Evolutionary conservation across 2,888 invertebrate species (phyloP).

Genomic region (Pemphredon lugubris): DNA sequence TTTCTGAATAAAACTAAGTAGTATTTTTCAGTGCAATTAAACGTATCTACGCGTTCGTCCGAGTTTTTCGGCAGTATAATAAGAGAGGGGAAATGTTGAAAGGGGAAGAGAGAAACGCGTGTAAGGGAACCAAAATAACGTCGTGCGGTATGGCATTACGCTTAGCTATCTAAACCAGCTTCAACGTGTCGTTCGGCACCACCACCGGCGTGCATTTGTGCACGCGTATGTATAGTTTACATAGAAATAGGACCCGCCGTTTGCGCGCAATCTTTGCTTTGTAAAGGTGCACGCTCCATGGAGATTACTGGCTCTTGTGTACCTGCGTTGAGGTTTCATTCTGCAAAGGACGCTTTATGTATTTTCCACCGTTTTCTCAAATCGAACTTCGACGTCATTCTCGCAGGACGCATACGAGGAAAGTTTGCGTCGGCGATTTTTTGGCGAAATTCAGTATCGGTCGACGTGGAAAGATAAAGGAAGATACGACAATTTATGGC

Average conservation of each 20-base stretch:
- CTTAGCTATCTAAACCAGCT: constrained; percentile 60
- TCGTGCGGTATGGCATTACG: constrained; percentile 49
- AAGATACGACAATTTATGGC: too few relatives aligned
- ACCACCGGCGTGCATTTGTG: too few relatives aligned
- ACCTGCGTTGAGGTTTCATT: not conserved
- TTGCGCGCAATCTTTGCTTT: constrained; percentile 45
- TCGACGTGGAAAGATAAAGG: too few relatives aligned
- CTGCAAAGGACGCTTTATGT: not conserved
- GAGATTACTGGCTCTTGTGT: constrained; percentile 33
- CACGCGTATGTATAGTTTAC: constrained; percentile 70
- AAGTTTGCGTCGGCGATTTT: too few relatives aligned
- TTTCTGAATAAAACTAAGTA: too few relatives aligned
- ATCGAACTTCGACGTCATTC: too few relatives aligned
- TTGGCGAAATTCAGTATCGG: too few relatives aligned
- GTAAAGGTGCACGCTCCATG: constrained; percentile 49
- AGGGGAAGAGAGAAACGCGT: constrained; percentile 18
- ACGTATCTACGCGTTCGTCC: too few relatives aligned
- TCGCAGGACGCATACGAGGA: too few relatives aligned
- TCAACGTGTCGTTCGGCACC: constrained; percentile 63
- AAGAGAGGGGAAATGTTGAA: not conserved
- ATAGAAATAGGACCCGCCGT: constrained; percentile 59
- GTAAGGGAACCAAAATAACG: constrained; percentile 46
- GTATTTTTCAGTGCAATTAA: too few relatives aligned
- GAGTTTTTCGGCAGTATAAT: not conserved
- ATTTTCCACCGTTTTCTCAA: not conserved